Evolutionary conservation across 2,113 vertebrate species (phyloP), one percentile per base, ranked within the genome.

Genomic region (Cyanoliseus patagonus): DNA sequence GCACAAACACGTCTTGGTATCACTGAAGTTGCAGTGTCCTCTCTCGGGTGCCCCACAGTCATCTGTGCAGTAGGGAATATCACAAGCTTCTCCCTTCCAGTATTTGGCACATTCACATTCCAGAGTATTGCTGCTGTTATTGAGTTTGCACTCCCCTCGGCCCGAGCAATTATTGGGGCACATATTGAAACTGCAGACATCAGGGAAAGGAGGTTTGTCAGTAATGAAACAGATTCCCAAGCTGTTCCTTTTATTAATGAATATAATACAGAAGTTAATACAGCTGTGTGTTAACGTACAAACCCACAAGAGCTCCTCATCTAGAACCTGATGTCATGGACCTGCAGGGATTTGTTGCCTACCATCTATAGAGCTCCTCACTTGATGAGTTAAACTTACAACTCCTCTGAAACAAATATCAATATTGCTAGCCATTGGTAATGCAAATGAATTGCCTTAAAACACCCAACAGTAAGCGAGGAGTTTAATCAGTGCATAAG

Each of bases 101-200:
- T 95, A 96, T 31, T 96, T 93, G 7, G 94, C 97, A 42, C 99
- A 99, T 33, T 99, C 98, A 25, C 99, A 99, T 31, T 97, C 95
- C 17, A 98, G 98, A 6, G 93, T 72, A 1, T 78, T 64, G 23
- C 95, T 98, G 94, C 96, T 94, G 84, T 98, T 98, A 25, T 68
- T 97, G 74, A 96, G 92, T 11, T 59, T 98, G 93, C 99, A 99
- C 86, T 98, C 98, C 37, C 99, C 99, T 4, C 83, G 98, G 74
- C 98, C 98, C 0, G 99, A 99, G 97, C 99, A 99, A 97, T 99
- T 99, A 94, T 99, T 99, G 70, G 99, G 99, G 92, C 99, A 99
- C 57, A 98, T 96, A 46, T 99, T 98, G 96, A 99, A 98, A 93
- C 99, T 99, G 97, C 9, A 13, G 91, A 80, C 66, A 83, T 4